phyloP scores from a whole-genome alignment of 1,140 invertebrate species.

The Belonocnema kinseyi region DNA sequence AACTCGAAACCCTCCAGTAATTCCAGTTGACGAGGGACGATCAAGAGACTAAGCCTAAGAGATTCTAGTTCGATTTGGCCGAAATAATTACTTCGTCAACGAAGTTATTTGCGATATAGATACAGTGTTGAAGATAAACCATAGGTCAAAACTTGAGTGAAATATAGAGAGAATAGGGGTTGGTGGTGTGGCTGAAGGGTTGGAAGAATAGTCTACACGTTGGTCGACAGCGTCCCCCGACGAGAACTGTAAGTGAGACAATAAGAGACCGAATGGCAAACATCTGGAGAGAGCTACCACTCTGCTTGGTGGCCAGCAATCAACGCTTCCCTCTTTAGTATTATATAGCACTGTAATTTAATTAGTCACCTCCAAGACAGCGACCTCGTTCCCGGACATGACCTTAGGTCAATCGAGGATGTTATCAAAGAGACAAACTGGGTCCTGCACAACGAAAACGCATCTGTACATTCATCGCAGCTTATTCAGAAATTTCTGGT shows the following conservation, averaged over 20 bases:
- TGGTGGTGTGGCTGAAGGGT: background rate
- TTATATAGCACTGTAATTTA: slow-evolving; percentile 3
- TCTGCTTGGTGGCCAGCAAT: background rate
- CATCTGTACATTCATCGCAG: too few species aligned
- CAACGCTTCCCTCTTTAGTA: background rate
- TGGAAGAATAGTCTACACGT: background rate
- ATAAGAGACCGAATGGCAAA: background rate
- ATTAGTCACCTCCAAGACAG: background rate
- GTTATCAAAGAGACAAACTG: too few species aligned
- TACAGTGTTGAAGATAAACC: slow-evolving; percentile 11
- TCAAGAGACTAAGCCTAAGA: background rate
- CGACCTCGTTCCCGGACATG: background rate
- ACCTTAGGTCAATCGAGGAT: background rate
- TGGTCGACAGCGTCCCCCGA: too few species aligned
- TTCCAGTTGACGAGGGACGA: slow-evolving; percentile 10
- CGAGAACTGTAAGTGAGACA: background rate
- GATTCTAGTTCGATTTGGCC: background rate
- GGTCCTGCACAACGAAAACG: too few species aligned
- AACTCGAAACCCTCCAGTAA: background rate
- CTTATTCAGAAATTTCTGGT: too few species aligned
- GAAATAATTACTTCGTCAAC: slow-evolving; percentile 17
- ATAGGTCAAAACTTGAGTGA: background rate
- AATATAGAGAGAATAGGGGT: background rate
- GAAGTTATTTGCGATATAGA: slow-evolving; percentile 9
- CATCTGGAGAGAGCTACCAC: background rate